Evolutionary conservation across 2,797 vertebrate species (phyloP).

Genomic region (Crocodylus rhombifer): DNA sequence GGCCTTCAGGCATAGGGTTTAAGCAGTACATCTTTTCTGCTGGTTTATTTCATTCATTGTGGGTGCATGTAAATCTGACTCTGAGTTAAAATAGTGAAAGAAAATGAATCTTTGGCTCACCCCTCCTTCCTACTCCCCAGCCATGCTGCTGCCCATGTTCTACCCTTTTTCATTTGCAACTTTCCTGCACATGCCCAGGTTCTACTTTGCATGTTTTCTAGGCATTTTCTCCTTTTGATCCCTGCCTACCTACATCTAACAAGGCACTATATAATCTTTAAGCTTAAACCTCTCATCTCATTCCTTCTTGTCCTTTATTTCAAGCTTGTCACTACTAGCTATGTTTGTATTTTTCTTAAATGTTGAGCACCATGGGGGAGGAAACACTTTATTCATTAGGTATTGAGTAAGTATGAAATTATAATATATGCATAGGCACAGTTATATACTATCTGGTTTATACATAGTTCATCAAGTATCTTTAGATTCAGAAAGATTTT

Average conservation of each 20-base stretch:
- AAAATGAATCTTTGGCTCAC: background rate
- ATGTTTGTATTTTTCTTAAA: background rate
- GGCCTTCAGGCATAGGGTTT: background rate
- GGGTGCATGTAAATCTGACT: background rate
- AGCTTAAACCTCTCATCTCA: background rate
- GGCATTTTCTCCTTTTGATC: background rate
- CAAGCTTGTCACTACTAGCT: background rate
- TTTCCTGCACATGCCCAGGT: background rate
- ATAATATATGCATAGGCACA: background rate
- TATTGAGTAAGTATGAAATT: background rate
- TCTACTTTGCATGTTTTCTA: background rate
- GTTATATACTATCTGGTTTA: background rate
- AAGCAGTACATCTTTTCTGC: background rate
- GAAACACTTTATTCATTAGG: background rate
- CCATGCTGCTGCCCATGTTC: background rate
- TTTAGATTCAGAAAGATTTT: background rate
- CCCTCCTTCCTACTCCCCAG: too few relatives aligned
- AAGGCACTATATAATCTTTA: background rate
- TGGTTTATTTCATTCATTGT: background rate
- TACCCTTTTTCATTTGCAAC: background rate
- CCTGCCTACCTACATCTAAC: background rate
- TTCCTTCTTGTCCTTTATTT: background rate
- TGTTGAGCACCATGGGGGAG: background rate
- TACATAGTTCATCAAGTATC: background rate
- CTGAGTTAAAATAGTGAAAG: background rate